A percentile compares a stretch with the other conserved stretches of the same genome.
Evolutionary conservation across 2,888 invertebrate genomes (phyloP).

Genomic region (Drosophila colorata): DNA sequence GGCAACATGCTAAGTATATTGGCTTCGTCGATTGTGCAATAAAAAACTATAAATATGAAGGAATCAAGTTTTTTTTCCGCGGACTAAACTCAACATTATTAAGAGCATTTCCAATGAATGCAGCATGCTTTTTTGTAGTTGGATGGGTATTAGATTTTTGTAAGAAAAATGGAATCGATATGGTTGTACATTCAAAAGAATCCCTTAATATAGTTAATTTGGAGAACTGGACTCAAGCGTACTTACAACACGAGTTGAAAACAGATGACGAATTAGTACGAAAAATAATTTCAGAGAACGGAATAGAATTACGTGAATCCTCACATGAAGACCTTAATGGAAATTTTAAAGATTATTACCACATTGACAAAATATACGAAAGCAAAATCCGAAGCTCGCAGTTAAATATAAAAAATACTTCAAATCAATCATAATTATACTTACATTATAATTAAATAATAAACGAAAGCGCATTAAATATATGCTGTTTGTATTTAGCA

Average conservation of each 20-base stretch:
- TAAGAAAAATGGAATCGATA: constrained; percentile 52
- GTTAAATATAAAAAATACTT: constrained; percentile 22
- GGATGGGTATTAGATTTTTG: constrained; percentile 88
- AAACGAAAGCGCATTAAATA: background rate
- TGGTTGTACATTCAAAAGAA: constrained; percentile 36
- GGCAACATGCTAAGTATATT: constrained; percentile 87
- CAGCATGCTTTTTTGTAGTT: constrained; percentile 95
- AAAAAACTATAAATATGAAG: constrained; percentile 90
- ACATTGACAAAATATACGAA: constrained; percentile 25
- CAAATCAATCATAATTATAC: constrained; percentile 14
- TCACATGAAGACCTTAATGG: constrained; percentile 16
- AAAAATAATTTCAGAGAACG: constrained; percentile 55
- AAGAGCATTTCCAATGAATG: constrained; percentile 96
- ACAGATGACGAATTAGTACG: constrained; percentile 53
- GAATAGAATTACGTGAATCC: constrained; percentile 15
- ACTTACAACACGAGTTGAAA: constrained; percentile 30
- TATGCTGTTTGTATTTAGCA: too few species aligned
- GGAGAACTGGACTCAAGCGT: constrained; percentile 45
- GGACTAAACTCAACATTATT: constrained; percentile 92
- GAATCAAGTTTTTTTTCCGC: constrained; percentile 89
- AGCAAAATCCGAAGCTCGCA: constrained; percentile 17
- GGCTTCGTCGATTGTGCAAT: constrained; percentile 91
- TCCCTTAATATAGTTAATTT: constrained; percentile 51
- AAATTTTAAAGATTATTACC: constrained; percentile 24
- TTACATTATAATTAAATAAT: background rate